Base-by-base conservation (phyloP, 2,113 vertebrate species). In the Thinocorus orbignyianus region DNA sequence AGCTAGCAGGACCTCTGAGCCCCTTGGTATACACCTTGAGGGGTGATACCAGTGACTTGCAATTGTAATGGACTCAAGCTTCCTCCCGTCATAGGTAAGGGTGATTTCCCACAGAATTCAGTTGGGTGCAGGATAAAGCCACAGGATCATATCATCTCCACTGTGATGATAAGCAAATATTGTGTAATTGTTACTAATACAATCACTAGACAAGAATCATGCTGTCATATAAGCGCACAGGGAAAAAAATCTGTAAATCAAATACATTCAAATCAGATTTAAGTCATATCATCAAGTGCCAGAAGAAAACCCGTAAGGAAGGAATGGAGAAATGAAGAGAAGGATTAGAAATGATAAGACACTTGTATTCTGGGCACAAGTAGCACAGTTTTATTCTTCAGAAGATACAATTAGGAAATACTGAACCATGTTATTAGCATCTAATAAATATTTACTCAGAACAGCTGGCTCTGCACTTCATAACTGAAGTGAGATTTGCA, bases 361-460 rank as follows among this genome's bases (percentile, higher is more conserved):
- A 20, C 13, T 86, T 81, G 16, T 70, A n/a, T 66, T 78, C 46
- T 74, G 42, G 26, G 51, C 30, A 66, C 13, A 39, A 42, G 46
- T 54, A 79, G 13, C 35, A 64, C 4, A 26, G 17, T 62, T 86
- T 74, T 37, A 18, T 54, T 66, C 46, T 78, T 78, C 58, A 83
- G 72, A 81, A 86, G 58, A 71, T 46, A 79, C 42, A 71, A 30
- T 41, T 81, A 91, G 18, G 35, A 93, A 89, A 89, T 62, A 74
- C 9, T 55, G 76, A 91, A 58, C 33, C 19, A 22, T 62, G 23
- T 66, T 82, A 90, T 87, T 54, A 89, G 18, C 17, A 68, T 85
- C 65, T 72, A 79, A 74, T 87, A 91, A 78, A 54, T 52, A 94
- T 87, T 91, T 94, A 55, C 52, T 81, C 33, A 71, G 68, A 92